Base-by-base conservation (phyloP, 2,888 invertebrate genomes). In the Aquatica leii region DNA sequence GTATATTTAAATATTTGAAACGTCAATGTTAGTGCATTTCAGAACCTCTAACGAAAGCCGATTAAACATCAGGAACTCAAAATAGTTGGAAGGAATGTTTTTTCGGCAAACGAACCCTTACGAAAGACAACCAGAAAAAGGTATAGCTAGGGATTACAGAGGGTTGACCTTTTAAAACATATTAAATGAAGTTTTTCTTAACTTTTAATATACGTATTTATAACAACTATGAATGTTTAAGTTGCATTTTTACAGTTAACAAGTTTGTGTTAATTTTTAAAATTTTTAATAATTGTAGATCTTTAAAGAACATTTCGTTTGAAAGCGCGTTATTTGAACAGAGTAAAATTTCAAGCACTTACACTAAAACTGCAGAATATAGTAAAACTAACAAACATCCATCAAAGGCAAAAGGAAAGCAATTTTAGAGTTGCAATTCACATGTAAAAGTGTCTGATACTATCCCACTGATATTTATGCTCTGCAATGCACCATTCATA, bases 361-460 rank as follows among this genome's bases (percentile, higher is more conserved):
- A 31, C 11, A 20, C 43, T 52, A 52, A 62, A 53, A 40, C 9
- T 58, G 53, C 18, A 50, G 24, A 20, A 43, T 53, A 54, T 18
- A 60, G 58, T 53, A 58, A 51, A 65, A 54, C 58, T 62, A 61
- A 58, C 61, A 61, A 54, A 62, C 61, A 58, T 65, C 57, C 57
- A 62, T 65, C 65, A 65, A 65, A 57, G 53, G 54, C 54, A 63
- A 65, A 53, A 57, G 56, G 59, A 61, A 69, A 64, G 67, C 65
- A 64, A 64, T 65, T 65, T 55, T 53, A 51, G 52, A 60, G 54
- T 62, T 59, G 67, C 62, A 68, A 67, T 70, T 68, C 70, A 68
- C 66, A 69, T 68, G 69, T 65, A 69, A 68, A 70, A 70, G 70
- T 65, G 61, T 60, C 34, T 51, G 66, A 67, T 67, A 67, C 43